A percentile compares a stretch with the other conserved stretches of the same genome.
These are phyloP conservation scores for Melipona bicolor DNA, from an alignment of 2,888 invertebrate species.

Conservation along the genomic window DNA sequence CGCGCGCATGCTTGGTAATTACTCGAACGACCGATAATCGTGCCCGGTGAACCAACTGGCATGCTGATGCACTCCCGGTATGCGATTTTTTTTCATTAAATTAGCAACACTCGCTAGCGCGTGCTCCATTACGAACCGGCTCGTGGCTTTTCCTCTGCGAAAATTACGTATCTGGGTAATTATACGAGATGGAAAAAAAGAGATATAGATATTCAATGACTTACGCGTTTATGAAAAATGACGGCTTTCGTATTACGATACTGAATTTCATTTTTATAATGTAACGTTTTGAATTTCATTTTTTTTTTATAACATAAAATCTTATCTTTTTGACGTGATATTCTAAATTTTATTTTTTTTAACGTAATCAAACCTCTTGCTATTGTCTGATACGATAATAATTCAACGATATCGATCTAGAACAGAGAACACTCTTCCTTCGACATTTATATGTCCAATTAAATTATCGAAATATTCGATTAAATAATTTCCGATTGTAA, in stretches of 20 bases:
- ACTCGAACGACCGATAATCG: constrained; percentile 49
- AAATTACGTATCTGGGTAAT: background rate
- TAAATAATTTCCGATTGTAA: background rate
- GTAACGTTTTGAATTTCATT: no score
- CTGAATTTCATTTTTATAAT: no score
- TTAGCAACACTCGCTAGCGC: constrained; percentile 21
- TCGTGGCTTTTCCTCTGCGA: background rate
- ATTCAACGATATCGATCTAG: background rate
- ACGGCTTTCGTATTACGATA: background rate
- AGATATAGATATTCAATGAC: background rate
- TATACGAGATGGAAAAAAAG: background rate
- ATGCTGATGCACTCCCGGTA: constrained; percentile 32
- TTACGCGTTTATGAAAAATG: background rate
- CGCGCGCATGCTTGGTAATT: constrained; percentile 35
- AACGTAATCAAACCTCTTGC: no score
- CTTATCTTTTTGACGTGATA: no score
- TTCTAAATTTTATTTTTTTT: no score
- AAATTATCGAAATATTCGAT: background rate
- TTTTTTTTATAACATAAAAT: no score
- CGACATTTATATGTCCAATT: background rate
- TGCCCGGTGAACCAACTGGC: constrained; percentile 4
- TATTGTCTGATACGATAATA: no score
- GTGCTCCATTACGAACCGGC: background rate
- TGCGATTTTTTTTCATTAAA: constrained; percentile 51
- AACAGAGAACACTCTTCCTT: background rate